Conservation (phyloP, 2,113 vertebrate species). For the Antigone vipio region DNA sequence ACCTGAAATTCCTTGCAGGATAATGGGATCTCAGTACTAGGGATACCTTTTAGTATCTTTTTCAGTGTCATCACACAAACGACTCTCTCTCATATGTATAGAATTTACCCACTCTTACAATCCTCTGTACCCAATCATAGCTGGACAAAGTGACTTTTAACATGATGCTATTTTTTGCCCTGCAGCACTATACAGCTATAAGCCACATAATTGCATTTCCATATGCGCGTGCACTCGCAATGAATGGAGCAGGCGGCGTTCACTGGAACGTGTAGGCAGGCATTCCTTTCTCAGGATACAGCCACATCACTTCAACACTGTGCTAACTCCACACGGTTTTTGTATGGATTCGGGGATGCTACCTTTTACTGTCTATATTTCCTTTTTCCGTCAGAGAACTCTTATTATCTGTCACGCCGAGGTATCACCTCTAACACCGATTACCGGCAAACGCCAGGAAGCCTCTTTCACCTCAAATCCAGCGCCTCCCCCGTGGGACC, state of each 20-base stretch:
- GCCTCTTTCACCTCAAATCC: background rate
- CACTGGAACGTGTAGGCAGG: rapidly evolving
- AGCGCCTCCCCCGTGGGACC: background rate
- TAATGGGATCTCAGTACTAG: background rate
- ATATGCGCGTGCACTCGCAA: background rate
- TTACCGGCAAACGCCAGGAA: background rate
- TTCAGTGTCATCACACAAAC: background rate
- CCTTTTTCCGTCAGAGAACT: background rate
- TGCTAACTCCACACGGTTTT: background rate
- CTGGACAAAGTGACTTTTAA: background rate
- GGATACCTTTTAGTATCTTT: background rate
- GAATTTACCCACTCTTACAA: background rate
- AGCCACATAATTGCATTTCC: background rate
- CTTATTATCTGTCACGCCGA: background rate
- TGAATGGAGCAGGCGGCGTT: background rate
- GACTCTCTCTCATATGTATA: background rate
- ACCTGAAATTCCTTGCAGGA: background rate
- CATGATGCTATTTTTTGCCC: background rate
- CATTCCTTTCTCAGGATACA: background rate
- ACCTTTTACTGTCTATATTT: background rate
- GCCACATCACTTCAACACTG: background rate
- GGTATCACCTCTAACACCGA: background rate
- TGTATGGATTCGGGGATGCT: background rate
- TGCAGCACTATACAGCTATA: background rate
- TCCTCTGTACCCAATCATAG: background rate